Base-by-base conservation (phyloP, 2,797 vertebrate genomes). In the Emys orbicularis region DNA sequence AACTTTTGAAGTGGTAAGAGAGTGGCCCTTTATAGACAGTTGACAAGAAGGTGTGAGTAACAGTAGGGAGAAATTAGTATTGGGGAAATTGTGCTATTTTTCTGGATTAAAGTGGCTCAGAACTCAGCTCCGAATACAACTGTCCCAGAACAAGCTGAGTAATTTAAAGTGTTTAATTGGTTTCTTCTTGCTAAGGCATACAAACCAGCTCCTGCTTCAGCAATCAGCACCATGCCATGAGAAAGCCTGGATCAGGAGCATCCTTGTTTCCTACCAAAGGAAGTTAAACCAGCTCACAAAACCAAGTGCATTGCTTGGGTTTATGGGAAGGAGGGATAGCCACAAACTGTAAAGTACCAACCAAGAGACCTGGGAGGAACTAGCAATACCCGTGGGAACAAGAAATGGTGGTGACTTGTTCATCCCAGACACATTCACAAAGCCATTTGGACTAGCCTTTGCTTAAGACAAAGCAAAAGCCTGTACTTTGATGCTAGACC, bases 91-190 rank as follows among this genome's bases (percentile, higher is more conserved):
- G 15, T 79, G 31, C 31, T 21, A 23, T 53, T 31, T 50, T 31
- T 77, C 15, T 12, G 6, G 11, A 49, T 44, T 31, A 19, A 79
- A 50, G 49, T 6, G 31, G 49, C 3, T 29, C 27, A 49, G 47
- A 47, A 77, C 37, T 72, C n/a, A 2, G n/a, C 4, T 50, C 76
- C 4, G 6, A 49, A 19, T n/a, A 79, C 31, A 52, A 21, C 10
- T 50, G 49, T 52, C 31, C 77, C 31, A 11, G 16, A 50, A 19
- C 27, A 4, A 41, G 16, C 27, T 31, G 0, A 34, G 59, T 84
- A 37, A 77, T 27, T n/a, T 0, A 29, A 49, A 13, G 23, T 44
- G 23, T 13, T 44, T 10, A 41, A 44, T 47, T 25, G 41, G 12
- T 47, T 44, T 76, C 72, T 47, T 25, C 37, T 47, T 76, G 41